Conservation (phyloP, 2,888 invertebrate species). For the Ganaspis brasiliensis region DNA sequence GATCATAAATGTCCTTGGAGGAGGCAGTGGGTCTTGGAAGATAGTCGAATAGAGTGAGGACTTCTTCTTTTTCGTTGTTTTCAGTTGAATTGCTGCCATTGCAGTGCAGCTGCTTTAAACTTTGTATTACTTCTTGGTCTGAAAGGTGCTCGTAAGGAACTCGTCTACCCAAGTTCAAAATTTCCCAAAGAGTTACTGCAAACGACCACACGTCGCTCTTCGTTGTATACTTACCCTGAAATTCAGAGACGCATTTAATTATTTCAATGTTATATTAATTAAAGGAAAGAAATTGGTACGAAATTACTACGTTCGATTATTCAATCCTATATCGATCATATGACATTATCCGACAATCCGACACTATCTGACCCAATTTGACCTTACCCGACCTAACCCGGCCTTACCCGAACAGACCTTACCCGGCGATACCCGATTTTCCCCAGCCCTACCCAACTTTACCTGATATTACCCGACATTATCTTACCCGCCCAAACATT, state of each 20-base stretch:
- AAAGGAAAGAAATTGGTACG: no score
- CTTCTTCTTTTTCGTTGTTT: slow-evolving; percentile 62
- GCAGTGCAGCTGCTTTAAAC: slow-evolving; percentile 87
- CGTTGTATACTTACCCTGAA: slow-evolving; percentile 91
- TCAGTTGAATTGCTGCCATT: slow-evolving; percentile 79
- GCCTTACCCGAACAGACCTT: no score
- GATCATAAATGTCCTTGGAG: slow-evolving; percentile 91
- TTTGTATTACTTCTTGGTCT: slow-evolving; percentile 91
- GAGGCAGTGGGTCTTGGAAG: slow-evolving; percentile 87
- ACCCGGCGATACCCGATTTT: no score
- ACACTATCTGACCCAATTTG: no score
- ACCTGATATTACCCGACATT: no score
- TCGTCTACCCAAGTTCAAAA: slow-evolving; percentile 89
- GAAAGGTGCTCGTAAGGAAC: slow-evolving; percentile 89
- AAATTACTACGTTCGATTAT: no score
- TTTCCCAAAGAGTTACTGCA: slow-evolving; percentile 93
- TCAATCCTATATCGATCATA: no score
- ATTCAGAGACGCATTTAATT: slow-evolving; percentile 49
- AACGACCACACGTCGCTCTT: slow-evolving; percentile 96
- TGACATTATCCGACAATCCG: no score
- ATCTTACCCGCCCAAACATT: no score
- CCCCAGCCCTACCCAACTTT: no score
- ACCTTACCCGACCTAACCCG: no score
- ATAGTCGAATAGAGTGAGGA: slow-evolving; percentile 80
- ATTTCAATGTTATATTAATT: not conserved